Conservation (phyloP, 2,113 vertebrate genomes). For the Micromys minutus region DNA sequence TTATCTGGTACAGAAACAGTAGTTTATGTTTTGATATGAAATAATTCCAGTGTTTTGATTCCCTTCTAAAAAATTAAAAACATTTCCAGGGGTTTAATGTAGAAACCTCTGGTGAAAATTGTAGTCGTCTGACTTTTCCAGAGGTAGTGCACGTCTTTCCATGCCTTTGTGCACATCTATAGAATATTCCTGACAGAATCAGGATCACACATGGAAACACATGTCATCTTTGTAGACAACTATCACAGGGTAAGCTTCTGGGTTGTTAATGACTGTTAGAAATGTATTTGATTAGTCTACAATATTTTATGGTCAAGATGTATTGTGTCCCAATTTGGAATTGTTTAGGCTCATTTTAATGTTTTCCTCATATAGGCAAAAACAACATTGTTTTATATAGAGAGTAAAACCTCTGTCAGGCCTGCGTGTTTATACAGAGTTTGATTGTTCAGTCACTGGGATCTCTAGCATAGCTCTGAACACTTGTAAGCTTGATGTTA, state of each 20-base stretch:
- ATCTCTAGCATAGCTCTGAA: constrained; percentile 22
- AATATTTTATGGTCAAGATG: background rate
- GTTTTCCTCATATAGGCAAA: constrained; percentile 27
- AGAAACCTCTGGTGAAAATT: constrained; percentile 28
- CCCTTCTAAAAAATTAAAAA: background rate
- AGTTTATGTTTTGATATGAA: background rate
- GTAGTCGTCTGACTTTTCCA: background rate
- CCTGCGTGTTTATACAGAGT: background rate
- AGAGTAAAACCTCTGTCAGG: background rate
- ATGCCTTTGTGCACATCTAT: background rate
- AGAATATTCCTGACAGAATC: background rate
- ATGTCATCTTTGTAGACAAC: background rate
- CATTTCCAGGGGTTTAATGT: background rate
- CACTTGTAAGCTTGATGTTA: background rate
- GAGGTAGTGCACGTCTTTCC: background rate
- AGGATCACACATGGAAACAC: background rate
- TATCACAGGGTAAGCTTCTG: constrained; percentile 10
- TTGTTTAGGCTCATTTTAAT: background rate
- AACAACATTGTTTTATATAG: background rate
- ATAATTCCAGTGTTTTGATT: constrained; percentile 16
- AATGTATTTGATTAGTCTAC: background rate
- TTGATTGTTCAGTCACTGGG: background rate
- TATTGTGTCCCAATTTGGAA: background rate
- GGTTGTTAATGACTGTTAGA: constrained; percentile 15
- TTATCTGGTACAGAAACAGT: constrained; percentile 11